Base-by-base conservation (phyloP, 2,888 invertebrate genomes). In the Plebejus anna region DNA sequence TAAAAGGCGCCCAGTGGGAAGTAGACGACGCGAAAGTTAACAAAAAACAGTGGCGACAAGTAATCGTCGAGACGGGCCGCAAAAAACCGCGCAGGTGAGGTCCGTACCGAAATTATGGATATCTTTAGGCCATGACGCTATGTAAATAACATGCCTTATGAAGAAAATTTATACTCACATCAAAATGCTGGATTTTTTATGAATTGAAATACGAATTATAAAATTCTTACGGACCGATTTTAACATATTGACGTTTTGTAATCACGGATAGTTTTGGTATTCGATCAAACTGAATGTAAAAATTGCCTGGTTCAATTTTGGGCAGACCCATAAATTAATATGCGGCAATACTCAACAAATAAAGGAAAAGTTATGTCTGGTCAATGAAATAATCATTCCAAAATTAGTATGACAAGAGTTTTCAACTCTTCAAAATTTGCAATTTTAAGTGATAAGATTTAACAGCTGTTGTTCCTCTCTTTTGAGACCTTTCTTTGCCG, bases 41-140 rank as follows among this genome's bases (percentile, higher is more conserved):
- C 87, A 91, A 91, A 90, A 91, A 90, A 88, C 86, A 81, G 82
- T 82, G 87, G 88, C 89, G 89, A 83, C 87, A 84, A 81, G 79
- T 83, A 83, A 82, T 80, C 81, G 87, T 79, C 84, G 85, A 85
- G 87, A 82, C 82, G 79, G 76, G 47, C 81, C 79, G 82, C 83
- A 85, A 87, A 89, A 88, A 87, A 83, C 81, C 78, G 83, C 84
- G 81, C 84, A 84, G 89, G 85, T 86, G 87, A 84, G 85, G 84
- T 84, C 84, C 79, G 78, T 72, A 57, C 77, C 76, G 55, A 71
- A 59, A 77, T 79, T 79, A 77, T 76, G 78, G 75, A 79, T 77
- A 75, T 78, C 79, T 75, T 75, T 73, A 77, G 76, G 42, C 79
- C 77, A 77, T 78, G 79, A 79, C 77, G 76, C 78, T 78, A 79